Percentiles rank a stretch among this genome's conserved stretches.
These are phyloP conservation scores for Odontothrips loti DNA, from an alignment of 2,888 invertebrate species.

Conservation along the genomic window DNA sequence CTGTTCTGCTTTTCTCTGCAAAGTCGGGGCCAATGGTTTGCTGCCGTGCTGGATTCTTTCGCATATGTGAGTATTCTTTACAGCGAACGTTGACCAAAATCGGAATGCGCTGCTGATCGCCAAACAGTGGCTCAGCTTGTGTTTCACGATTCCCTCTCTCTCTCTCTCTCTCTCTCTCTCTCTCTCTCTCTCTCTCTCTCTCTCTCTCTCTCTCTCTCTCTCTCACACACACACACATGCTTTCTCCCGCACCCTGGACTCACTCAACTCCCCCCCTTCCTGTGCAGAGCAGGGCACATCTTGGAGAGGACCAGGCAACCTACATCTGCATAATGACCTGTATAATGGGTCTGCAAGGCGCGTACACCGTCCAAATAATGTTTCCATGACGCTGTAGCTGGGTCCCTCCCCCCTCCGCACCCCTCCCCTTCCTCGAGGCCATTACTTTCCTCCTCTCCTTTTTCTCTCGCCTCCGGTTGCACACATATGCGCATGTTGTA, in stretches of 20 bases:
- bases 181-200: neutral
- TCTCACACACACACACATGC: neutral
- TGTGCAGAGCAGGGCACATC: neutral
- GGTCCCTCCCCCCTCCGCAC: neutral
- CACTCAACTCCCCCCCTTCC: neutral
- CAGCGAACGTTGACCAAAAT: neutral
- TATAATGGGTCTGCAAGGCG: constrained; percentile 8
- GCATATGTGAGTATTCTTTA: neutral
- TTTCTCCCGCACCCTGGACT: neutral
- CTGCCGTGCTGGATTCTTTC: too few species aligned
- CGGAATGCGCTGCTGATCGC: neutral
- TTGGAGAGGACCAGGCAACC: neutral
- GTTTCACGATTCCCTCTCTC: neutral
- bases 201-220: neutral
- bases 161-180: too few species aligned
- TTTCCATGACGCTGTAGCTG: neutral
- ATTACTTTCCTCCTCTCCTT: neutral
- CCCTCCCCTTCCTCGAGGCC: neutral
- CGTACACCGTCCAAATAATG: constrained; percentile 16
- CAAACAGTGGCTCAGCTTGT: constrained; percentile 11
- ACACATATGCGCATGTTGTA: too few species aligned
- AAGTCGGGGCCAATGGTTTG: too few species aligned
- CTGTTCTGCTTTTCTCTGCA: too few species aligned
- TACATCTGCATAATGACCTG: constrained; percentile 20
- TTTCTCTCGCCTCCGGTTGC: neutral